Evolutionary conservation across 2,113 vertebrate genomes (phyloP).

Genomic region (Heliornis fulica): DNA sequence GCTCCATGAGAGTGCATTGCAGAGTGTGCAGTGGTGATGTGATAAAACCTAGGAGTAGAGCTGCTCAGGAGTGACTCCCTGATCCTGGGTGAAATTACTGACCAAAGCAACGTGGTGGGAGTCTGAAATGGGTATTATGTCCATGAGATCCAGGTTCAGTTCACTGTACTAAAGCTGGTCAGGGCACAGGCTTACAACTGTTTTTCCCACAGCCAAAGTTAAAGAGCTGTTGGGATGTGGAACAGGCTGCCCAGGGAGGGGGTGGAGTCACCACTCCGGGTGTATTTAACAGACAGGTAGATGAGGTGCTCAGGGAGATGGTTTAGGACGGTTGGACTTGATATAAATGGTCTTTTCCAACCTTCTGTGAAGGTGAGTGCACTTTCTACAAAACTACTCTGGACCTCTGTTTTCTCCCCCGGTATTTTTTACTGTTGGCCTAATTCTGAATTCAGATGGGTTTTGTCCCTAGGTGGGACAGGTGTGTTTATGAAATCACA

Average conservation of each 20-base stretch:
- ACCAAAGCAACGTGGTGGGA: not conserved
- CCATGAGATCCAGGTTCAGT: not conserved
- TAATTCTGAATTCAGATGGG: not conserved
- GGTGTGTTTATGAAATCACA: not conserved
- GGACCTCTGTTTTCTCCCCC: not conserved
- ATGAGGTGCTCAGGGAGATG: too few relatives aligned
- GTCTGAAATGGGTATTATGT: not conserved
- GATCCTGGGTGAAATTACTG: not conserved
- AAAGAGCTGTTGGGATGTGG: too few relatives aligned
- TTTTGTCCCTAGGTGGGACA: not conserved
- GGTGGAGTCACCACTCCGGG: too few relatives aligned
- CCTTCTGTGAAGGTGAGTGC: not conserved
- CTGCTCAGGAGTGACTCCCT: not conserved
- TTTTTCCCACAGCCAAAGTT: not conserved
- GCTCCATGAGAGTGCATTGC: not conserved
- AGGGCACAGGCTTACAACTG: not conserved
- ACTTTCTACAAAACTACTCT: not conserved
- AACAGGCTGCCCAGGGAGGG: too few relatives aligned
- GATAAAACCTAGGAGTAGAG: not conserved
- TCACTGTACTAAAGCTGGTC: not conserved
- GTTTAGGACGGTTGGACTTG: too few relatives aligned
- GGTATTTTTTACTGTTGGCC: not conserved
- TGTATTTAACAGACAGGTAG: too few relatives aligned
- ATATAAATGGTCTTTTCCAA: too few relatives aligned
- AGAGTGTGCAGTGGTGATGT: fast-evolving